Base-by-base conservation (phyloP, 1,140 invertebrate genomes). In the Delia radicum region DNA sequence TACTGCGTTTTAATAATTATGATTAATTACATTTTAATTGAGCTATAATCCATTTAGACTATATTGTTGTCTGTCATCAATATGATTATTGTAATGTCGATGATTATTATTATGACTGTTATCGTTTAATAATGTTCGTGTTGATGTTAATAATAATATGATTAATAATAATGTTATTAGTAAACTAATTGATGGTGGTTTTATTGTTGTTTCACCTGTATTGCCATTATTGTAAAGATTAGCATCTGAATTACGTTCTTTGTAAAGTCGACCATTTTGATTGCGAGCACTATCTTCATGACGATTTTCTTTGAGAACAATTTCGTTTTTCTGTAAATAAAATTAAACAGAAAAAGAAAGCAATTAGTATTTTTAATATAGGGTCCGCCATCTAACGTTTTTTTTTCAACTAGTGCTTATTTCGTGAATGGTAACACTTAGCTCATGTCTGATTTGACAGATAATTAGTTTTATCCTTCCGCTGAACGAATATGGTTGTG, bases 211-310 rank as follows among this genome's bases (percentile, higher is more conserved):
- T 8, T 33, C 7, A 18, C 29, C 65, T 26, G 65, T 33, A 69
- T 33, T 69, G n/a, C 21, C 18, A 69, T 69, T 31, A 21, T 69
- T 78, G 26, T 78, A 62, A 21, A 79, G 79, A 24, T 76, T 73
- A 29, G 80, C 76, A 74, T 81, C 82, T 62, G 76, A 74, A 63
- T 77, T 79, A 18, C 80, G 80, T 26, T 86, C 84, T 77, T 86
- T 86, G 77, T 85, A 86, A 3, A 86, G 79, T n/a, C 84, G 82
- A 3, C 84, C 84, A 65, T 86, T 86, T 74, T 82, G 83, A 79
- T 86, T 86, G 74, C 84, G 80, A 67, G 81, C 77, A 37, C 84
- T 82, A 73, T 86, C 84, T 76, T 86, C 84, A 73, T 81, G 80
- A 10, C 83, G 83, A 74, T 78, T 82, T 61, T 85, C 83, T 74